Evolutionary conservation across 2,113 vertebrate genomes (phyloP).

Genomic region (Rhea pennata): DNA sequence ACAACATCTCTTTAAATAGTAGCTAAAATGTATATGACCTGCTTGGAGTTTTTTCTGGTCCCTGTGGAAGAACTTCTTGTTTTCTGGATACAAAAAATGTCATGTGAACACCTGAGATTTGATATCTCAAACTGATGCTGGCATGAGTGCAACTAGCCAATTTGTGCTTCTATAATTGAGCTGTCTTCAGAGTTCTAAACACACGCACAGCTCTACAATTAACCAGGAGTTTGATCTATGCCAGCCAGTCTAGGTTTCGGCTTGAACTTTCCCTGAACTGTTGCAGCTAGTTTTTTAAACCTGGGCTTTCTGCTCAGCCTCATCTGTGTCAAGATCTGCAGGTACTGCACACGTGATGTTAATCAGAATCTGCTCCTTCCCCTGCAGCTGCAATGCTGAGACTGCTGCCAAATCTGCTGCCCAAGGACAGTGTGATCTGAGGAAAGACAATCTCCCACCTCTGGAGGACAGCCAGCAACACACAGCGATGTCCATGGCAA

Average conservation of each 20-base stretch:
- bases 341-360: neutral
- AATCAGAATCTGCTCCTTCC: slow-evolving; percentile 31
- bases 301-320: neutral
- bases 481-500: slow-evolving; percentile 83
- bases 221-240: neutral
- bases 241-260: neutral
- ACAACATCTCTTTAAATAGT: slow-evolving; percentile 14
- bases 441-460: slow-evolving; percentile 78
- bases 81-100: slow-evolving; percentile 20
- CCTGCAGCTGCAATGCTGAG: slow-evolving; percentile 89
- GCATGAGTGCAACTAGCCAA: neutral
- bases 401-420: slow-evolving; percentile 76
- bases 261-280: neutral
- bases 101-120: neutral
- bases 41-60: slow-evolving; percentile 19
- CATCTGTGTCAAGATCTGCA: neutral
- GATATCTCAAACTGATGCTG: neutral
- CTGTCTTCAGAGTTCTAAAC: neutral
- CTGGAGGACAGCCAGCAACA: slow-evolving; percentile 75
- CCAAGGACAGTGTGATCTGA: slow-evolving; percentile 79
- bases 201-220: neutral
- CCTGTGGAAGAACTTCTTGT: neutral
- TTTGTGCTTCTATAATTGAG: neutral
- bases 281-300: neutral
- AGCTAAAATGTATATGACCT: slow-evolving; percentile 1